phyloP scores from a whole-genome alignment of 2,797 vertebrate genomes.

The Scomberomorus guttatus region DNA sequence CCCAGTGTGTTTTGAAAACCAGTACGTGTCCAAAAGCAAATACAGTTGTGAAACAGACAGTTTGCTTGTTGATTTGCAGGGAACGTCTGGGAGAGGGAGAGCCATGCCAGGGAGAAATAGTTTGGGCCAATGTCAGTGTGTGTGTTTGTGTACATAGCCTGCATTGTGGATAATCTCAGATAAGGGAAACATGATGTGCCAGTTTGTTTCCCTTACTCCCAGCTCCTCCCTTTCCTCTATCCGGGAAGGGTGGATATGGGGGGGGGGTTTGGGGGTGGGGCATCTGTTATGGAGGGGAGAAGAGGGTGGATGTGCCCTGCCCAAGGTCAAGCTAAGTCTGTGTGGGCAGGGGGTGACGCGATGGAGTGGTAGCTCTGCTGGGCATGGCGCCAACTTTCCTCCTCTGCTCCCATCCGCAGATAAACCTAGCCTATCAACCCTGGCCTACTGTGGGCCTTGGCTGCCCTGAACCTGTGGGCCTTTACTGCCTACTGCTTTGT shows the following conservation, averaged over 20 bases:
- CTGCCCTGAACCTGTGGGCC: constrained; percentile 49
- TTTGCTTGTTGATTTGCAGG: constrained; percentile 5
- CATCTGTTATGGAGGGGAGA: constrained; percentile 22
- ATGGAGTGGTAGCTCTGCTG: constrained; percentile 62
- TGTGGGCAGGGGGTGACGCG: constrained; percentile 64
- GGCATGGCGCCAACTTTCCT: constrained; percentile 64
- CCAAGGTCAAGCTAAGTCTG: constrained; percentile 72
- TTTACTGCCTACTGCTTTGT: constrained; percentile 50
- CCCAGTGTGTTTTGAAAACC: background rate
- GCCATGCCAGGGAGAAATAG: constrained; percentile 20
- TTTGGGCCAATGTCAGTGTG: constrained; percentile 23
- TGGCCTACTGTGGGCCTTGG: constrained; percentile 60
- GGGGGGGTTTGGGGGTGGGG: background rate
- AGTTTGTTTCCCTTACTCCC: constrained; percentile 63
- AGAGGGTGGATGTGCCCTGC: constrained; percentile 48
- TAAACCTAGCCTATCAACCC: constrained; percentile 59
- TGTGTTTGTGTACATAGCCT: constrained; percentile 48
- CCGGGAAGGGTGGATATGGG: background rate
- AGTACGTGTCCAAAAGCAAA: background rate
- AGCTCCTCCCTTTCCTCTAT: constrained; percentile 71
- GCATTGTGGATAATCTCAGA: constrained; percentile 60
- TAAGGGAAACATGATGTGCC: constrained; percentile 73
- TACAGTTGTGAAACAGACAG: constrained; percentile 28
- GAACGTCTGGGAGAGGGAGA: constrained; percentile 9
- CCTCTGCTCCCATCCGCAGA: constrained; percentile 64